Evolutionary conservation across 2,888 invertebrate genomes (phyloP).

Genomic region (Xiphydria camelus): DNA sequence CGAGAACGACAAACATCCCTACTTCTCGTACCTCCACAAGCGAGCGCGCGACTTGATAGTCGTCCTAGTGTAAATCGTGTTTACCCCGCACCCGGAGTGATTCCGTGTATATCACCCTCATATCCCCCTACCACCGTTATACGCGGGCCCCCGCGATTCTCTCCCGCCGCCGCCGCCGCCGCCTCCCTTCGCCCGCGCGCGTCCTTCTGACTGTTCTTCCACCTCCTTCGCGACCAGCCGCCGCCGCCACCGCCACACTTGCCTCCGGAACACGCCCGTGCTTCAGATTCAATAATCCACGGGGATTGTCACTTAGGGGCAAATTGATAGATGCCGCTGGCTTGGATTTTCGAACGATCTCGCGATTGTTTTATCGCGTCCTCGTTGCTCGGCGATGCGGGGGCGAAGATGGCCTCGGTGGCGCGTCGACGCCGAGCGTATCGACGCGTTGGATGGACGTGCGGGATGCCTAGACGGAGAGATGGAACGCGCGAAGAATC

Average conservation of each 20-base stretch:
- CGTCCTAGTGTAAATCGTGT: slow-evolving; percentile 52
- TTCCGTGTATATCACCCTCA: slow-evolving; percentile 19
- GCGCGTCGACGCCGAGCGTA: no score
- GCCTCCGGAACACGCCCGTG: slow-evolving; percentile 17
- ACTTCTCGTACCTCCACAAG: slow-evolving; percentile 1
- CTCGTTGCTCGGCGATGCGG: no score
- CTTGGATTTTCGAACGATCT: no score
- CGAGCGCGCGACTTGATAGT: slow-evolving; percentile 13
- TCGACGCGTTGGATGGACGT: no score
- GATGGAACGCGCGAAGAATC: no score
- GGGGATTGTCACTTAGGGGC: slow-evolving; percentile 39
- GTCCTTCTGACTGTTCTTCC: slow-evolving; percentile 15
- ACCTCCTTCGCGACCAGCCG: neutral
- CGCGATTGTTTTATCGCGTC: no score
- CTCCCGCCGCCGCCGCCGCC: slow-evolving; percentile 12
- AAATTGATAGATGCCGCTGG: slow-evolving; percentile 42
- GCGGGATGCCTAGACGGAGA: no score
- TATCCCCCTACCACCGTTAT: neutral
- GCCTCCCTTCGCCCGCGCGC: slow-evolving; percentile 17
- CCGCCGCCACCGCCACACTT: neutral
- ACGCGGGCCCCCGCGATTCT: neutral
- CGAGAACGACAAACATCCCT: slow-evolving; percentile 53
- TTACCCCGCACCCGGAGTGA: slow-evolving; percentile 48
- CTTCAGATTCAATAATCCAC: slow-evolving; percentile 38
- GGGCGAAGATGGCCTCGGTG: no score